Evolutionary conservation across 2,797 vertebrate species (phyloP).

Genomic region (Nyctalus aviator): DNA sequence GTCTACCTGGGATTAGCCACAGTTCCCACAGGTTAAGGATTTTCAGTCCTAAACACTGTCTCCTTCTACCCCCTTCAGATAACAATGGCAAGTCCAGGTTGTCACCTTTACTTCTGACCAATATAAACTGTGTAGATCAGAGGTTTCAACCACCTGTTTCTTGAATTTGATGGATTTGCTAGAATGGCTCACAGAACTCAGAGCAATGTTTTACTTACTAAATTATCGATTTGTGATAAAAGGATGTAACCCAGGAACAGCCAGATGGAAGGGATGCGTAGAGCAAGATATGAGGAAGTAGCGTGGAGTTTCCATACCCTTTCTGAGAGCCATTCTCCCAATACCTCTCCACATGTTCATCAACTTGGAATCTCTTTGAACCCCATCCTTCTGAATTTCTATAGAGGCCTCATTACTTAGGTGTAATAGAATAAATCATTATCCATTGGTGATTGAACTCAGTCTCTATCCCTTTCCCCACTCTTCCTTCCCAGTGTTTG

Average conservation of each 20-base stretch:
- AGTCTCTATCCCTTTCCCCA: not conserved
- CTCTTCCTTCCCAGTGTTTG: not conserved
- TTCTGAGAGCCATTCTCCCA: not conserved
- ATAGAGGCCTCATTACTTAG: not conserved
- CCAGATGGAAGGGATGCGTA: not conserved
- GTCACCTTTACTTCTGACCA: not conserved
- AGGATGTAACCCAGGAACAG: not conserved
- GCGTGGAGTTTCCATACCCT: not conserved
- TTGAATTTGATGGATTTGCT: not conserved
- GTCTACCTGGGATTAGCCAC: not conserved
- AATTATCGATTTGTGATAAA: not conserved
- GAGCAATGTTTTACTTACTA: not conserved
- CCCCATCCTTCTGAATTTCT: not conserved
- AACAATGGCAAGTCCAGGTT: not conserved
- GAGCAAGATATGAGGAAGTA: not conserved
- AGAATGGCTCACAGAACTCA: not conserved
- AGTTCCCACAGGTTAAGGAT: not conserved
- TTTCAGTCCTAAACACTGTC: not conserved
- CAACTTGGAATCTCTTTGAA: not conserved
- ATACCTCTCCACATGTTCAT: not conserved
- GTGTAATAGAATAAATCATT: not conserved
- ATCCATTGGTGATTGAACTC: not conserved
- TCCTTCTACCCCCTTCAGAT: not conserved
- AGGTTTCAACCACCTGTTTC: not conserved
- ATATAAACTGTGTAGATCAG: not conserved